A percentile compares a stretch with the other conserved stretches of the same genome.
These are phyloP conservation scores for Calypte anna DNA, from an alignment of 2,113 vertebrate genomes.

Conservation along the genomic window DNA sequence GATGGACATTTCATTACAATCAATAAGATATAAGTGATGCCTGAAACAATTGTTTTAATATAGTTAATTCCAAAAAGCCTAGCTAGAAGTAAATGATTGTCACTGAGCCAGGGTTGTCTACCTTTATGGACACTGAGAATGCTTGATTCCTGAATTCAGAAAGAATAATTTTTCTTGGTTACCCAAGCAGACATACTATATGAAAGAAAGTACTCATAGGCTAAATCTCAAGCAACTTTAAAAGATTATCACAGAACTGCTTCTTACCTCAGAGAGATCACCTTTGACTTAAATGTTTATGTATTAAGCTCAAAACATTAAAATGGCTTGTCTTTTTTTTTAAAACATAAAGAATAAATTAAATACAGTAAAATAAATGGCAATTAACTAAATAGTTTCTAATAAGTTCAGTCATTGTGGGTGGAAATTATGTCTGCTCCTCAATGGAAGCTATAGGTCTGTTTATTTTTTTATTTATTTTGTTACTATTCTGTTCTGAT, in stretches of 20 bases:
- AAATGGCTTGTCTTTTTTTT: not conserved
- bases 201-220: not conserved
- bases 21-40: slow-evolving; percentile 31
- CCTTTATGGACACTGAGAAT: not conserved
- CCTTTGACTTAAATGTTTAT: not conserved
- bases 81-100: not conserved
- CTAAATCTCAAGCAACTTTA: not conserved
- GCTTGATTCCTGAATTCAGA: not conserved
- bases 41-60: slow-evolving; percentile 62
- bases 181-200: not conserved
- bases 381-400: slow-evolving; percentile 37
- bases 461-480: not conserved
- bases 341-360: not conserved
- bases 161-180: not conserved
- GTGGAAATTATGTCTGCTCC: not conserved
- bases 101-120: not conserved
- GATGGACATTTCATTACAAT: slow-evolving; percentile 63
- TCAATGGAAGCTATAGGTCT: not conserved
- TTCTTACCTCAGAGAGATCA: not conserved
- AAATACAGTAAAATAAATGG: not conserved
- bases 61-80: slow-evolving; percentile 23
- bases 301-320: not conserved
- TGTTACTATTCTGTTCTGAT: not conserved
- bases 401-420: not conserved
- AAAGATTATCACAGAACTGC: not conserved